These are phyloP conservation scores for Edolisoma coerulescens DNA, from an alignment of 2,113 vertebrate species.

Conservation along the genomic window DNA sequence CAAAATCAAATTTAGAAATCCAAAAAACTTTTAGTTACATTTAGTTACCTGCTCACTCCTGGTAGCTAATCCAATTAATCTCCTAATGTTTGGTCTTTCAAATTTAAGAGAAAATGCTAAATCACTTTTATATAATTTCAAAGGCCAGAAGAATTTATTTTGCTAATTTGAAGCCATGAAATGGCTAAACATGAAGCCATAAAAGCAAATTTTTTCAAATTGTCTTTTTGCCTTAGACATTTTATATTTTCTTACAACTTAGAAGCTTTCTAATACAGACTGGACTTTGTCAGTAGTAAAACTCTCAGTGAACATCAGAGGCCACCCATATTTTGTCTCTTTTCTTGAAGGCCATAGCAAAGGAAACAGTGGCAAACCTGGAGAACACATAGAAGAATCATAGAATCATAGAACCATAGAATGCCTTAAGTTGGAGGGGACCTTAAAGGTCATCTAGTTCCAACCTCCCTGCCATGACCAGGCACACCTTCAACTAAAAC, in stretches of 20 bases:
- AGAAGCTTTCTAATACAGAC: neutral
- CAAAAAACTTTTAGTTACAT: neutral
- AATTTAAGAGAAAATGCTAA: slow-evolving; percentile 14
- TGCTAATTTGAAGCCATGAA: neutral
- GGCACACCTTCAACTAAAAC: neutral
- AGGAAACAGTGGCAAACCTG: neutral
- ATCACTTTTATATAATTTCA: slow-evolving; percentile 11
- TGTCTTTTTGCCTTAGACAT: neutral
- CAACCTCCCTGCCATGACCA: neutral
- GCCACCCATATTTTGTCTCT: neutral
- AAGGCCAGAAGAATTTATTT: neutral
- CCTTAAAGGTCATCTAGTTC: neutral
- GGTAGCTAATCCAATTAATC: neutral
- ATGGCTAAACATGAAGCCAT: neutral
- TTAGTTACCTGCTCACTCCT: neutral
- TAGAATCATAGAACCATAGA: neutral
- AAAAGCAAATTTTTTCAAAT: neutral
- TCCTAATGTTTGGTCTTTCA: slow-evolving; percentile 1
- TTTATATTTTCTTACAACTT: neutral
- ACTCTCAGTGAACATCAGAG: neutral
- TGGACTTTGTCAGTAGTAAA: neutral
- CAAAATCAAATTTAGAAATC: slow-evolving; percentile 10
- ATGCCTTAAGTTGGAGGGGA: neutral
- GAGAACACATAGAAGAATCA: neutral
- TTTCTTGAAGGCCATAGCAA: neutral